These are phyloP conservation scores for Ia io DNA, from an alignment of 2,113 vertebrate genomes.

Conservation along the genomic window DNA sequence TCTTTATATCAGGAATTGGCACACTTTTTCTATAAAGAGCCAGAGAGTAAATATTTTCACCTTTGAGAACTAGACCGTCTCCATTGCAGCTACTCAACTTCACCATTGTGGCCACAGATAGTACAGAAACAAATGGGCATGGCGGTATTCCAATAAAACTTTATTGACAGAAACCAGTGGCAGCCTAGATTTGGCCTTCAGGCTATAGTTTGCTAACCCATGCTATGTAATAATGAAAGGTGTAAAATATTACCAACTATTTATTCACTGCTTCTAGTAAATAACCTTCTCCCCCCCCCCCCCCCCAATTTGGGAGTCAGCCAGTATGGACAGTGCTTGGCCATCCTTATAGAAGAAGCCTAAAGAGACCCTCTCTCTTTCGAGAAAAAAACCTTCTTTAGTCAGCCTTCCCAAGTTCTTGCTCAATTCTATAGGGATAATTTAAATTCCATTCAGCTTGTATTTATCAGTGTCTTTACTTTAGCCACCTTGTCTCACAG, in stretches of 20 bases:
- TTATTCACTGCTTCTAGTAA: slow-evolving; percentile 7
- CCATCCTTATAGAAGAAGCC: not conserved
- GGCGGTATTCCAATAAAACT: slow-evolving; percentile 19
- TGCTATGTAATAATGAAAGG: slow-evolving; percentile 24
- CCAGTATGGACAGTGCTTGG: not conserved
- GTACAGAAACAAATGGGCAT: not conserved
- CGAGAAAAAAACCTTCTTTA: slow-evolving; percentile 8
- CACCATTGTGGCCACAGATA: not conserved
- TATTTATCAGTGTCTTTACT: not conserved
- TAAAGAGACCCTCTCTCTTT: slow-evolving; percentile 5
- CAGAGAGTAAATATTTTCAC: not conserved
- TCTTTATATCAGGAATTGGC: not conserved
- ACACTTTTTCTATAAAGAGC: not conserved
- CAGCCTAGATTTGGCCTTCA: slow-evolving; percentile 2
- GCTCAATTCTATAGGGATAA: not conserved
- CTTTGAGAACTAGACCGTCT: not conserved
- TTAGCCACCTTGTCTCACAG: not conserved
- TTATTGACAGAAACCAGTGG: slow-evolving; percentile 36
- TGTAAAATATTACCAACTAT: not conserved
- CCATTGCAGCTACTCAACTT: not conserved
- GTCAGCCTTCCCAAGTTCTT: not conserved
- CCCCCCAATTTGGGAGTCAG: not conserved
- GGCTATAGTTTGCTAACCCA: slow-evolving; percentile 33
- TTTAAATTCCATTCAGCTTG: not conserved
- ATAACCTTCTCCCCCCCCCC: not conserved